Evolutionary conservation across 2,888 invertebrate species (phyloP).

Genomic region (Xestia sexstrigata): DNA sequence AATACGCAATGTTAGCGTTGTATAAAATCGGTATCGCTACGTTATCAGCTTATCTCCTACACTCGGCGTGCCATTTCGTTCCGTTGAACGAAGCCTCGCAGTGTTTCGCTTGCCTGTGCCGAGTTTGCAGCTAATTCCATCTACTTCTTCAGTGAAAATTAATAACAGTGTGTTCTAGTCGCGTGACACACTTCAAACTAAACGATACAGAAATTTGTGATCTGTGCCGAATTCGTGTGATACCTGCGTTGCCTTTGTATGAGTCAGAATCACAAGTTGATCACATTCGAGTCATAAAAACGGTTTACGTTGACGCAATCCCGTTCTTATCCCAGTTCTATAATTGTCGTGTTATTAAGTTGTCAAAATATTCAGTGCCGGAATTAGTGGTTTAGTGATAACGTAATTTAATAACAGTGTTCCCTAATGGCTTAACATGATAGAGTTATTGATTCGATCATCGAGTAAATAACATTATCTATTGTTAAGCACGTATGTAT

Average conservation of each 20-base stretch:
- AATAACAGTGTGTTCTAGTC: conserved; percentile 69
- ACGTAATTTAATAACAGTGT: conserved; percentile 63
- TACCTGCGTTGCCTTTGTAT: conserved; percentile 69
- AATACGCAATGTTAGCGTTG: conserved; percentile 80
- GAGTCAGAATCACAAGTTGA: conserved; percentile 69
- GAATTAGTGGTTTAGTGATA: conserved; percentile 55
- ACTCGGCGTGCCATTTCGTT: conserved; percentile 85
- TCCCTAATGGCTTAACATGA: conserved; percentile 38
- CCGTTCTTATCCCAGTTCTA: conserved; percentile 60
- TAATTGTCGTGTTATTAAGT: conserved; percentile 53
- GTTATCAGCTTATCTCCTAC: conserved; percentile 89
- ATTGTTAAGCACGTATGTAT: conserved; percentile 57
- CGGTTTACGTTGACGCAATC: conserved; percentile 66
- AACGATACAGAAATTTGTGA: conserved; percentile 65
- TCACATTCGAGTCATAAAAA: conserved; percentile 65
- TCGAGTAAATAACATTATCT: conserved; percentile 56
- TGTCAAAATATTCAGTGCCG: conserved; percentile 54
- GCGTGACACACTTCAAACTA: conserved; percentile 70
- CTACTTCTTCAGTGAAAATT: conserved; percentile 71
- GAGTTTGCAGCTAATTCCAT: conserved; percentile 75
- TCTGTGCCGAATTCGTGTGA: conserved; percentile 66
- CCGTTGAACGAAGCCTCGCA: conserved; percentile 80
- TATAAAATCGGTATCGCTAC: conserved; percentile 83
- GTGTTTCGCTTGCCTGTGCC: conserved; percentile 79
- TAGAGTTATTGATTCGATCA: conserved; percentile 64